Evolutionary conservation across 2,113 vertebrate genomes (phyloP).

Genomic region (Oceanodroma tethys): DNA sequence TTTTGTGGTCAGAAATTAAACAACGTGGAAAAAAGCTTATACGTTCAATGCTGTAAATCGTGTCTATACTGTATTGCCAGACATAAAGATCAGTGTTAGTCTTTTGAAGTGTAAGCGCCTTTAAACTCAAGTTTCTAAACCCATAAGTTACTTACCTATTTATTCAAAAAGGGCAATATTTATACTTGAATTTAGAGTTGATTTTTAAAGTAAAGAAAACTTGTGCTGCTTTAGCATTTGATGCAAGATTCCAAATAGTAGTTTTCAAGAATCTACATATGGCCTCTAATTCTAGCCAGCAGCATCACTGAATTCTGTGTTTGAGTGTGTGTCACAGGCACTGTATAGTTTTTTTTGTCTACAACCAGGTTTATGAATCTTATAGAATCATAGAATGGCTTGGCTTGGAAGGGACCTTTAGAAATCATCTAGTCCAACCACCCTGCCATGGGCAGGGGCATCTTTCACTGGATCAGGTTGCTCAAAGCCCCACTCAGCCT

Average conservation of each 20-base stretch:
- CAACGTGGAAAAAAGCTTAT: neutral
- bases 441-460: neutral
- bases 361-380: neutral
- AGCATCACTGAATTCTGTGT: neutral
- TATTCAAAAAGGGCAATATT: neutral
- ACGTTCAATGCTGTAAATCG: neutral
- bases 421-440: neutral
- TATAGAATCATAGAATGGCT: neutral
- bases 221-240: neutral
- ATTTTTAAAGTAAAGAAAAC: neutral
- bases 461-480: neutral
- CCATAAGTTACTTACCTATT: neutral
- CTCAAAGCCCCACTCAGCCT: neutral
- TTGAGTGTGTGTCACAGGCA: neutral
- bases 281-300: neutral
- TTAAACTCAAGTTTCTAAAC: neutral
- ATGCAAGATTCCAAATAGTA: neutral
- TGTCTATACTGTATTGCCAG: neutral
- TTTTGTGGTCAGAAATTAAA: neutral
- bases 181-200: neutral
- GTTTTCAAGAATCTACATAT: neutral
- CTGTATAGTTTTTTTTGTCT: neutral
- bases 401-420: neutral
- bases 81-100: neutral
- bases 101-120: neutral